Evolutionary conservation across 2,888 invertebrate genomes (phyloP).

Genomic region (Philhelius pedissequus): DNA sequence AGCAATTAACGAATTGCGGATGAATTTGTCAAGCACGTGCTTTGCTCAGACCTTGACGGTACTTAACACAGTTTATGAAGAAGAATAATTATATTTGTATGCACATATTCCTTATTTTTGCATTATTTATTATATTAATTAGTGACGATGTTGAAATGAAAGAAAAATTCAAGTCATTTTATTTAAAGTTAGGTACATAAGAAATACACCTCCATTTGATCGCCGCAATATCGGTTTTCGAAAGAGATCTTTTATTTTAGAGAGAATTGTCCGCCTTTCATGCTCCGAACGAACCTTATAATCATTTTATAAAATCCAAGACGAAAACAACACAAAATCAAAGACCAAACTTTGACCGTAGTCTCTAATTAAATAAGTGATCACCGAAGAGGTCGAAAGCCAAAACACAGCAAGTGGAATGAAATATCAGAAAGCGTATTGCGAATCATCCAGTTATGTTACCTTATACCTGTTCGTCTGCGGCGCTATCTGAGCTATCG

Average conservation of each 20-base stretch:
- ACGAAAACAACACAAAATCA: background rate
- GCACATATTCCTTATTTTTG: background rate
- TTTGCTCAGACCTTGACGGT: conserved; percentile 61
- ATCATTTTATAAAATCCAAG: conserved; percentile 48
- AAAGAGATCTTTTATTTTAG: conserved; percentile 46
- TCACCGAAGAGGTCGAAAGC: conserved; percentile 60
- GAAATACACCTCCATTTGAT: background rate
- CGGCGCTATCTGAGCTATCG: conserved; percentile 50
- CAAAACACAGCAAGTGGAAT: conserved; percentile 32
- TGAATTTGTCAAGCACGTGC: conserved; percentile 59
- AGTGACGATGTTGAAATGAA: background rate
- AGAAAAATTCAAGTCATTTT: background rate
- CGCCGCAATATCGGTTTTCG: background rate
- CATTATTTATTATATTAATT: conserved; percentile 52
- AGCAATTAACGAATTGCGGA: conserved; percentile 48
- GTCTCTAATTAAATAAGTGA: conserved; percentile 67
- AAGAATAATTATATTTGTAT: background rate
- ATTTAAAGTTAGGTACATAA: background rate
- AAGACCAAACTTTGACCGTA: conserved; percentile 60
- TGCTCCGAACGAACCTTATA: conserved; percentile 35
- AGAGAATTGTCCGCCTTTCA: conserved; percentile 38
- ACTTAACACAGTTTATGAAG: conserved; percentile 59
- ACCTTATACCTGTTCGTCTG: conserved; percentile 2
- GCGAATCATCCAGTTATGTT: background rate
- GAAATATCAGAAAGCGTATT: background rate